Conservation (phyloP, 2,113 vertebrate genomes). For the Corvus hawaiiensis region DNA sequence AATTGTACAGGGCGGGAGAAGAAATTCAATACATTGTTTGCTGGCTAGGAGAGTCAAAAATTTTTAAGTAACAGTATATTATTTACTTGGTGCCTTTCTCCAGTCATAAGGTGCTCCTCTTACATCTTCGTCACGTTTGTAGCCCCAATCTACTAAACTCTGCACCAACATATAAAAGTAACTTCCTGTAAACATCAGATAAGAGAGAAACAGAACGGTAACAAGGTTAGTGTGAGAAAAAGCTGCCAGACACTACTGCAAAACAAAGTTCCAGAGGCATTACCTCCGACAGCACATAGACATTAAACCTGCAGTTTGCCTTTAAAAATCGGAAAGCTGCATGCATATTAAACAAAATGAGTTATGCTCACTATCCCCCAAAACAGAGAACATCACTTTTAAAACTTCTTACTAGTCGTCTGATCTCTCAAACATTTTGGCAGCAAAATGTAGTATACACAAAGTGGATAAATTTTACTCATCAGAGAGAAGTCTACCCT, state of each 20-base stretch:
- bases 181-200: conserved; percentile 76
- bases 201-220: background rate
- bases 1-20: background rate
- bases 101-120: conserved; percentile 96
- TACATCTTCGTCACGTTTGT: conserved; percentile 84
- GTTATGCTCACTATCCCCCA: background rate
- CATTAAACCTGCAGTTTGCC: background rate
- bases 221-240: background rate
- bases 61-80: background rate
- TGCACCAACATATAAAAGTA: conserved; percentile 94
- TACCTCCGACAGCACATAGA: background rate
- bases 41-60: background rate
- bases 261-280: background rate
- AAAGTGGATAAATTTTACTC: background rate
- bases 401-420: background rate
- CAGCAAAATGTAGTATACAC: background rate
- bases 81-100: conserved; percentile 94
- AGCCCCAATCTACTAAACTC: conserved; percentile 87
- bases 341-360: background rate
- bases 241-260: background rate
- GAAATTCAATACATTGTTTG: background rate
- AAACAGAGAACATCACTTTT: background rate
- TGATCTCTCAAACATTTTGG: background rate
- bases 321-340: background rate
- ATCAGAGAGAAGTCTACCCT: background rate